Conservation (phyloP, 2,797 vertebrate genomes). For the Microctenopoma steveboyesi region DNA sequence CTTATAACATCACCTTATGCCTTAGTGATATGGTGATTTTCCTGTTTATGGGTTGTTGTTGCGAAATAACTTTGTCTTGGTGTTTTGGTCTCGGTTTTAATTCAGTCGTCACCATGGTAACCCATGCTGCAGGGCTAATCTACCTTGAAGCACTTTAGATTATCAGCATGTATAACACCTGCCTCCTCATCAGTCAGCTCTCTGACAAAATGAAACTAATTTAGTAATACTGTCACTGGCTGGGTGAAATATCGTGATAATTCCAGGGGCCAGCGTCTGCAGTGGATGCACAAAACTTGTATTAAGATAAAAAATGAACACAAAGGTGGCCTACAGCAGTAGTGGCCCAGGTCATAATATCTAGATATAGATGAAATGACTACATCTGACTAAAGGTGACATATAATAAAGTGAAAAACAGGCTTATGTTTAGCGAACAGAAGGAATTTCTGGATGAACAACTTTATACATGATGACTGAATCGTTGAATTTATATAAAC, state of each 20-base stretch:
- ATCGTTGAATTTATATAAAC: background rate
- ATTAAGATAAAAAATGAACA: constrained; percentile 26
- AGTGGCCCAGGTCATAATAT: background rate
- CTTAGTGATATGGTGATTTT: background rate
- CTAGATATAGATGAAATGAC: background rate
- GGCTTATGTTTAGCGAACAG: background rate
- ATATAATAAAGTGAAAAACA: background rate
- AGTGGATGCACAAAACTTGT: constrained; percentile 7
- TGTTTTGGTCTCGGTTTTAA: constrained; percentile 17
- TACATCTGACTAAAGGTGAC: background rate
- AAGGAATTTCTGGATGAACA: constrained; percentile 16
- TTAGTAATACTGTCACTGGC: background rate
- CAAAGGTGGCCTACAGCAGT: background rate
- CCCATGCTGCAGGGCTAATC: constrained; percentile 7
- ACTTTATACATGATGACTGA: constrained; percentile 6
- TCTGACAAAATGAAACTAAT: constrained; percentile 5
- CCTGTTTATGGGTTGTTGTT: background rate
- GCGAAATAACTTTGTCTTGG: background rate
- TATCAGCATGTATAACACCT: constrained; percentile 18
- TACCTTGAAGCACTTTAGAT: constrained; percentile 15
- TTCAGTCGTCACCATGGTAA: constrained; percentile 14
- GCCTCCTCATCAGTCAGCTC: constrained; percentile 25
- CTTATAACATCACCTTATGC: no score
- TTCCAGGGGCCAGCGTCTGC: constrained; percentile 20
- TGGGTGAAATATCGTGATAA: constrained; percentile 6